Evolutionary conservation across 2,113 vertebrate species (phyloP).

Genomic region (Pygoscelis adeliae): DNA sequence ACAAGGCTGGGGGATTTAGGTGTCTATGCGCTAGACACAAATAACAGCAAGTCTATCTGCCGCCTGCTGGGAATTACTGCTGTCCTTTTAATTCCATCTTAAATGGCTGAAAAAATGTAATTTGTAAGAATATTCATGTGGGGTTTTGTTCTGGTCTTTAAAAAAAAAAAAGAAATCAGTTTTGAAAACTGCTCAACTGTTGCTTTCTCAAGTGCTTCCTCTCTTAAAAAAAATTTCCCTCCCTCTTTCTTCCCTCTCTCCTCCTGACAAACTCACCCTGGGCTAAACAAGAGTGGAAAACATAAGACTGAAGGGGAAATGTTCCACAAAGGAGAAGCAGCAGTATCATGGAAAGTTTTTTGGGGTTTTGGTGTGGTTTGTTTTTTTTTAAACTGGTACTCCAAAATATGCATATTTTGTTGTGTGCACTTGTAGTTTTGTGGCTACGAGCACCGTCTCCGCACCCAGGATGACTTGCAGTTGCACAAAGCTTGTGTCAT

Average conservation of each 20-base stretch:
- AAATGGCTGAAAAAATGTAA: not conserved
- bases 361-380: no score
- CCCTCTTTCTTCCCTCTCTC: not conserved
- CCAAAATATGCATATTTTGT: rapidly evolving
- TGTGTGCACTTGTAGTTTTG: not conserved
- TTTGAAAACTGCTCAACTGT: not conserved
- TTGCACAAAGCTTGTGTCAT: not conserved
- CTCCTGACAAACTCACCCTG: not conserved
- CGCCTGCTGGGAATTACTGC: not conserved
- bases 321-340: not conserved
- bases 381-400: not conserved
- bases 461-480: not conserved
- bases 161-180: not conserved
- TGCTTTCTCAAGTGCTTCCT: not conserved
- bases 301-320: not conserved
- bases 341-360: not conserved
- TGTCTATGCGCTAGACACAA: not conserved
- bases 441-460: rapidly evolving
- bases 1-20: not conserved
- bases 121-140: not conserved
- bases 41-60: not conserved
- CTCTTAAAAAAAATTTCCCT: not conserved
- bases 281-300: not conserved
- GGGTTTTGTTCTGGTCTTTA: not conserved
- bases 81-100: not conserved